Conservation (phyloP, 1,140 invertebrate genomes). For the Dinoponera quadriceps region DNA sequence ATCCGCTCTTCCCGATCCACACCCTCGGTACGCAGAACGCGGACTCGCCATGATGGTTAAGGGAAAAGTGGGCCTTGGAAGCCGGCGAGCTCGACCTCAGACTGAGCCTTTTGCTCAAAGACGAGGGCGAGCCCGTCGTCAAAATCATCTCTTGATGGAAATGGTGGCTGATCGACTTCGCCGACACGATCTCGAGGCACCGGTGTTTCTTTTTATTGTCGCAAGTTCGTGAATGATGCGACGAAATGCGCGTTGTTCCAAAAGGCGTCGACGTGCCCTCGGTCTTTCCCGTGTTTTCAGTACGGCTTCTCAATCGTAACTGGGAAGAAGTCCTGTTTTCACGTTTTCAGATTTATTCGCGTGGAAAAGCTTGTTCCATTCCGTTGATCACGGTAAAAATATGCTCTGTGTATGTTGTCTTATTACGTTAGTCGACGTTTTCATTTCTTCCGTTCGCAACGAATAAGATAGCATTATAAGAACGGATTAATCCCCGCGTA, state of each 20-base stretch:
- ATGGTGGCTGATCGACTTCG: background rate
- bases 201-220: constrained; percentile 2
- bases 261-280: background rate
- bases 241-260: constrained; percentile 34
- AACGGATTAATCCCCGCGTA: background rate
- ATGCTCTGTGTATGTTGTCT: background rate
- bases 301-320: background rate
- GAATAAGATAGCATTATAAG: background rate
- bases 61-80: constrained; percentile 85
- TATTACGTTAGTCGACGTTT: no score
- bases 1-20: constrained; percentile 94
- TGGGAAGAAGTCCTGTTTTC: background rate
- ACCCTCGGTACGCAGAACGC: constrained; percentile 89
- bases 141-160: constrained; percentile 84
- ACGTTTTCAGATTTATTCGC: background rate
- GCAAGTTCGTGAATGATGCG: constrained; percentile 7
- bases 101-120: constrained; percentile 82
- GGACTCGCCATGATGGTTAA: constrained; percentile 89
- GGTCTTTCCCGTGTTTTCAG: constrained; percentile 3
- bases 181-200: background rate
- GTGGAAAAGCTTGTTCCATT: background rate
- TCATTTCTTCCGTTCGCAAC: no score
- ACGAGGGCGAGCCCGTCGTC: constrained; percentile 81
- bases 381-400: background rate
- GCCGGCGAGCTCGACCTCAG: constrained; percentile 84